These are phyloP conservation scores for Brachyptera putata DNA, from an alignment of 2,888 invertebrate genomes.

Conservation along the genomic window DNA sequence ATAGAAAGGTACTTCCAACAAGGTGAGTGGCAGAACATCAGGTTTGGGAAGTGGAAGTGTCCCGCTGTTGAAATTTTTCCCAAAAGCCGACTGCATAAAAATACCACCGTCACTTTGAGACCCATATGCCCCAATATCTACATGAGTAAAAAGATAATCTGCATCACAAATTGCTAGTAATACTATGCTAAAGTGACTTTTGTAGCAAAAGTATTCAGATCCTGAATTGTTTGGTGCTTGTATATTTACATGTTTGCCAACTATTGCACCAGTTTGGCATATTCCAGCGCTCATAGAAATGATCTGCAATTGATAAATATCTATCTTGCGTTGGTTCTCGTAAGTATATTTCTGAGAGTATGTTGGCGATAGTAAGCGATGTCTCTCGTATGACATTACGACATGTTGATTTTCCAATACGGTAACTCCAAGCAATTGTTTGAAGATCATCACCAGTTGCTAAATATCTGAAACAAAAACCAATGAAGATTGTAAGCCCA, in stretches of 20 bases:
- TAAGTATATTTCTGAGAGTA: not conserved
- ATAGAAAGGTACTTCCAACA: not conserved
- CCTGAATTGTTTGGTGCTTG: constrained; percentile 38
- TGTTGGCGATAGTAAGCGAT: not conserved
- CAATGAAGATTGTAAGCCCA: not conserved
- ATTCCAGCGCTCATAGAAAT: constrained; percentile 38
- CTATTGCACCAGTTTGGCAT: constrained; percentile 41
- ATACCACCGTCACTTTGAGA: constrained; percentile 18
- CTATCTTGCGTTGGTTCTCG: not conserved
- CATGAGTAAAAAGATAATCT: constrained; percentile 16
- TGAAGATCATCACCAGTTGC: constrained; percentile 5
- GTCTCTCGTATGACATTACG: not conserved
- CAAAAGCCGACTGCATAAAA: constrained; percentile 7
- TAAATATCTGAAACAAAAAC: constrained; percentile 43
- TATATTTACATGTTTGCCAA: constrained; percentile 40
- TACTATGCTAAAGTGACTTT: constrained; percentile 39
- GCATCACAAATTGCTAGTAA: constrained; percentile 6
- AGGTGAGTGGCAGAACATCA: not conserved
- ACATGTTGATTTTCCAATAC: not conserved
- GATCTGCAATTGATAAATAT: constrained; percentile 29
- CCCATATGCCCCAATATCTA: constrained; percentile 22
- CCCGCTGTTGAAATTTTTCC: not conserved
- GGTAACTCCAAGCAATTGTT: not conserved
- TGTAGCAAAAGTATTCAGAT: constrained; percentile 40
- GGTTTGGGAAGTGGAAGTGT: constrained; percentile 9